A percentile compares a stretch with the other conserved stretches of the same genome.
Evolutionary conservation across 2,888 invertebrate genomes (phyloP).

Genomic region (Mythimna ferrago): DNA sequence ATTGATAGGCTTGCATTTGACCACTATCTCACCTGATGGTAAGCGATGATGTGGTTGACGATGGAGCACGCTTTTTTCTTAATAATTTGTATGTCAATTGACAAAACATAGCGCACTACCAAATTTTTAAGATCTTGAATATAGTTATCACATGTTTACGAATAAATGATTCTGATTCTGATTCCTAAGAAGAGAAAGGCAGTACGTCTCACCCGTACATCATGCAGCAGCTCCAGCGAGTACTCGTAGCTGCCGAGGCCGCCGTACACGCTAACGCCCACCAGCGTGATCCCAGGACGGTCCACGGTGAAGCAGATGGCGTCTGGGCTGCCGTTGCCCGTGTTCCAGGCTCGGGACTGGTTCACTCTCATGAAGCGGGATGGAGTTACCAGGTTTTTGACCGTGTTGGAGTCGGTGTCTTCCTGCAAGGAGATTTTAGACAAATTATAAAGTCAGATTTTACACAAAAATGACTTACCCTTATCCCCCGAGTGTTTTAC

Average conservation of each 20-base stretch:
- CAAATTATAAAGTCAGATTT: background rate
- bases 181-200: background rate
- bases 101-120: too few species aligned
- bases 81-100: too few species aligned
- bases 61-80: too few species aligned
- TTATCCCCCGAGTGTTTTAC: background rate
- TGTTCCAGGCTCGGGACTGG: slow-evolving; percentile 98
- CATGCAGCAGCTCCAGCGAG: slow-evolving; percentile 96
- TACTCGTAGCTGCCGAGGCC: slow-evolving; percentile 97
- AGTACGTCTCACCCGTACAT: slow-evolving; percentile 76
- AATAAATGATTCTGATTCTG: too few species aligned
- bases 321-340: slow-evolving; percentile 98
- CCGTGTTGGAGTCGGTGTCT: slow-evolving; percentile 92
- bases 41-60: too few species aligned
- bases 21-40: too few species aligned
- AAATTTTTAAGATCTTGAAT: too few species aligned
- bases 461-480: background rate
- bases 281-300: slow-evolving; percentile 96
- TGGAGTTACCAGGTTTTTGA: slow-evolving; percentile 96
- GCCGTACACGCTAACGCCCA: slow-evolving; percentile 97
- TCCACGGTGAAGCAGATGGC: slow-evolving; percentile 99
- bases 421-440: slow-evolving; percentile 87
- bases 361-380: slow-evolving; percentile 97
- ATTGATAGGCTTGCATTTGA: too few species aligned
- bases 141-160: too few species aligned